Conservation (phyloP, 2,888 invertebrate species). For the Perizoma affinitatum region DNA sequence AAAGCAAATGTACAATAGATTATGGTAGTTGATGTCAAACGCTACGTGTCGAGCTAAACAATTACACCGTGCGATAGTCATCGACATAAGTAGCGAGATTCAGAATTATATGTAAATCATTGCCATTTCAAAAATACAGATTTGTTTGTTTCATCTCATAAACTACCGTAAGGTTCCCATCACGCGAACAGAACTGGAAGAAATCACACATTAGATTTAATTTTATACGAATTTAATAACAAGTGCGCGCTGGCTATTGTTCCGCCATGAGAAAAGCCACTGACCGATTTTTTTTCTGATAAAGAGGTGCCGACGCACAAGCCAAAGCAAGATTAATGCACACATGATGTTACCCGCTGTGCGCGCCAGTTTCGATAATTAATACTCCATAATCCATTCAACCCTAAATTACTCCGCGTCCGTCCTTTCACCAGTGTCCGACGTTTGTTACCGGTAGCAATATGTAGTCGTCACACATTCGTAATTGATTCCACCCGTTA, state of each 20-base stretch:
- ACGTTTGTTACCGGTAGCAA: conserved; percentile 64
- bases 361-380: conserved; percentile 65
- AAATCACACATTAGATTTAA: conserved; percentile 81
- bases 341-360: conserved; percentile 72
- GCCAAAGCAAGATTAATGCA: conserved; percentile 76
- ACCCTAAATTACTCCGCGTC: conserved; percentile 55
- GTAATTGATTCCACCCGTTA: conserved; percentile 78
- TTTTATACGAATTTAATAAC: conserved; percentile 85
- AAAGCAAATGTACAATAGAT: conserved; percentile 36
- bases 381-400: conserved; percentile 79
- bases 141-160: conserved; percentile 59
- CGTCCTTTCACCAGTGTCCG: conserved; percentile 57
- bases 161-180: conserved; percentile 77
- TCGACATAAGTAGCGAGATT: conserved; percentile 49
- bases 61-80: conserved; percentile 48
- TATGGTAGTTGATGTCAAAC: conserved; percentile 37
- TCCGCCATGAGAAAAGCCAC: conserved; percentile 73
- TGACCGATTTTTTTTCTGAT: conserved; percentile 71
- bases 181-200: conserved; percentile 76
- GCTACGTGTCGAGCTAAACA: conserved; percentile 43
- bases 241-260: conserved; percentile 74
- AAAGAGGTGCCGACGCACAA: conserved; percentile 81
- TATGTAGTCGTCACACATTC: conserved; percentile 71
- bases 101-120: conserved; percentile 56
- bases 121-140: conserved; percentile 52